phyloP scores from a whole-genome alignment of 2,797 vertebrate genomes.

The Nothura maculosa region DNA sequence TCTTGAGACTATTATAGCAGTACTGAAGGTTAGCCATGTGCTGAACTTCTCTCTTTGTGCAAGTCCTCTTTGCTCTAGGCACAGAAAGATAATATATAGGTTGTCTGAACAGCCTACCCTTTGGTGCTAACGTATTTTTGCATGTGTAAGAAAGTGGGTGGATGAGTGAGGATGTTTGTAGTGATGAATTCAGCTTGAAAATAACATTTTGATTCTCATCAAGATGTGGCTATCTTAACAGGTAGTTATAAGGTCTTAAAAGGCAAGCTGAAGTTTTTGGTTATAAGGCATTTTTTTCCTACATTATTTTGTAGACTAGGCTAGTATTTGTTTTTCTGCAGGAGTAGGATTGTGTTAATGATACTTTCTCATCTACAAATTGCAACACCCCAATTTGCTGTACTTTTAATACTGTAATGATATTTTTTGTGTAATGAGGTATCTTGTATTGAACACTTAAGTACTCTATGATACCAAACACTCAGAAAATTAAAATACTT shows the following conservation, averaged over 20 bases:
- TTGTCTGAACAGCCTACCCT: background rate
- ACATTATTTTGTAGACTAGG: background rate
- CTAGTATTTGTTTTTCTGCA: background rate
- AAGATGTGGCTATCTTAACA: background rate
- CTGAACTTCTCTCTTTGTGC: background rate
- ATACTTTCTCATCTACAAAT: background rate
- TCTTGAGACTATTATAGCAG: background rate
- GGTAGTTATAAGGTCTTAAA: background rate
- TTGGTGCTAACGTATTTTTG: background rate
- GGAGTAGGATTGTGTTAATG: background rate
- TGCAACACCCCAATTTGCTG: background rate
- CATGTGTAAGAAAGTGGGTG: background rate
- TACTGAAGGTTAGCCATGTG: background rate
- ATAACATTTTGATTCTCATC: background rate
- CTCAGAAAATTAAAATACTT: conserved; percentile 19
- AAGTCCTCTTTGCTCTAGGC: background rate
- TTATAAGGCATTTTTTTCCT: background rate
- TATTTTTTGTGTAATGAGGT: background rate
- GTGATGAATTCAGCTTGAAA: background rate
- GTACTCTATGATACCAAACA: background rate
- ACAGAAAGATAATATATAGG: background rate
- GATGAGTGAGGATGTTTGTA: background rate
- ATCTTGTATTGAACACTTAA: background rate
- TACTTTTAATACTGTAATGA: conserved; percentile 4
- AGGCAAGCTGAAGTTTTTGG: background rate